Evolutionary conservation across 1,140 invertebrate species (phyloP).

Genomic region (Plectrocnemia conspersa): DNA sequence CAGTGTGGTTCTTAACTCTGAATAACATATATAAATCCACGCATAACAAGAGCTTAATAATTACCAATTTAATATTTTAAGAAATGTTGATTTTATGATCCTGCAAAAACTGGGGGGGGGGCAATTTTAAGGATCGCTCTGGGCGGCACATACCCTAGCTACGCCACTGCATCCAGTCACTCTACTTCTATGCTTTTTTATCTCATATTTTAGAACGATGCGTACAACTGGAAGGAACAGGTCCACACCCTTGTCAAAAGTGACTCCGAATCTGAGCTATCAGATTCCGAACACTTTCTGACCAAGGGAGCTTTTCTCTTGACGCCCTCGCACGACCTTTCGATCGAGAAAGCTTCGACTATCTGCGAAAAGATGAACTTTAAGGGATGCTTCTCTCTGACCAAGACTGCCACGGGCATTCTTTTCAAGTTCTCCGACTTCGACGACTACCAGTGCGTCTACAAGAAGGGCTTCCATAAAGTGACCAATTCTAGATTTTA

Average conservation of each 20-base stretch:
- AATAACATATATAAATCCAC: too few species aligned
- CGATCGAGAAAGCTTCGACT: constrained; percentile 75
- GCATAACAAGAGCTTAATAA: too few species aligned
- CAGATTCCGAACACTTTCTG: constrained; percentile 60
- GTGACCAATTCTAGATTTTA: constrained; percentile 72
- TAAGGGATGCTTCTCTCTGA: constrained; percentile 75
- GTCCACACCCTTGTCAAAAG: constrained; percentile 52
- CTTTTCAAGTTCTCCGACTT: constrained; percentile 81
- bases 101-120: too few species aligned
- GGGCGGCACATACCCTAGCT: too few species aligned
- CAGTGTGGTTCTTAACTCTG: too few species aligned
- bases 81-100: too few species aligned
- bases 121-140: too few species aligned
- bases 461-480: constrained; percentile 81
- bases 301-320: constrained; percentile 73
- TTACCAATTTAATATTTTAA: too few species aligned
- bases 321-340: constrained; percentile 76
- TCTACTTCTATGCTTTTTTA: too few species aligned
- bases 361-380: constrained; percentile 85
- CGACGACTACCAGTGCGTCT: constrained; percentile 78
- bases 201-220: too few species aligned
- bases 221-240: constrained; percentile 52
- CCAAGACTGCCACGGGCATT: constrained; percentile 81
- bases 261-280: constrained; percentile 62
- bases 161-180: too few species aligned